Base-by-base conservation (phyloP, 2,113 vertebrate genomes). In the Tursiops truncatus region DNA sequence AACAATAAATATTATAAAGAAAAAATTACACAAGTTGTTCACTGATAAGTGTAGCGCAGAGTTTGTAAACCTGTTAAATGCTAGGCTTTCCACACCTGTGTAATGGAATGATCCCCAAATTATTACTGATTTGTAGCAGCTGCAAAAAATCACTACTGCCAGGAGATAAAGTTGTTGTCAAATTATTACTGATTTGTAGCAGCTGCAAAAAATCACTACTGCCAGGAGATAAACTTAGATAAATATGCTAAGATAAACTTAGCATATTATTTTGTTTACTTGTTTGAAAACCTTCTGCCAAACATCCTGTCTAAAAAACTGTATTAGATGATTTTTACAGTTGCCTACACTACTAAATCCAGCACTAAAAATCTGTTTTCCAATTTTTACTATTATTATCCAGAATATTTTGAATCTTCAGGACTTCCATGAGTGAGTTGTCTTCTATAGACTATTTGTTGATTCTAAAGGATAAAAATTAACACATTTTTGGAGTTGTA, bases 81-180 rank as follows among this genome's bases (percentile, higher is more conserved):
- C 58, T 63, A 53, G 41, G 56, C 70, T 94, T 96, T 94, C 26
- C 73, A 94, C 95, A 98, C 96, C 93, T 96, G 86, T 95, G 92
- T 82, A 83, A 44, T 96, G 95, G 92, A 96, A 97, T 8, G 36
- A 74, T 73, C 89, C 89, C 86, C 82, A 97, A 96, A 97, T 95
- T 96, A 96, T 97, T 97, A 91, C 96, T 93, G 92, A 97, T 96
- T 96, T 96, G 89, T 25, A 96, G 82, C 96, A 97, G 94, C 93
- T 97, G 91, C 89, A 97, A 95, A 94, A 97, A 97, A 97, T 97
- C 96, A 95, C 71, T 81, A 89, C 83, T 93, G 97, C 93, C 97
- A 97, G 92, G 89, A 97, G 92, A 97, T 86, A 97, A 97, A 98
- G 96, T 89, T 96, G 73, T 97, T 97, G 82, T 94, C 4, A 7